phyloP scores from a whole-genome alignment of 2,888 invertebrate species.

The Seira sanloemensis region DNA sequence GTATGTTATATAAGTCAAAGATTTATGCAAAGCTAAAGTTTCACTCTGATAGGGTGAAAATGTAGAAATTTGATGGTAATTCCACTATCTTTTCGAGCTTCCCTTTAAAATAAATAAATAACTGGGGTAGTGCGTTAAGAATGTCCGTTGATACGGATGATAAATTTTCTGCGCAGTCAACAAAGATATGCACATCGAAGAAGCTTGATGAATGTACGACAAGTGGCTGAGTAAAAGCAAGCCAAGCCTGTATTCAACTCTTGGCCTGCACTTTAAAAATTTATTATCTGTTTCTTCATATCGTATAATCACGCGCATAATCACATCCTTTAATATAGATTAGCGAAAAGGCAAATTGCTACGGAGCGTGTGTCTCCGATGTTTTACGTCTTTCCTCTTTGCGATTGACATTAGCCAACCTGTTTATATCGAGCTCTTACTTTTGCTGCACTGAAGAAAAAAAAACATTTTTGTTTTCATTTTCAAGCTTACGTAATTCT shows the following conservation, averaged over 20 bases:
- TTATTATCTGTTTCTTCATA: background rate
- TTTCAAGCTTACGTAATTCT: no score
- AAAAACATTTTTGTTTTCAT: no score
- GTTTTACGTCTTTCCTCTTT: no score
- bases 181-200: no score
- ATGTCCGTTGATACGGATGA: background rate
- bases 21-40: background rate
- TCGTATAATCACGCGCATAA: background rate
- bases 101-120: background rate
- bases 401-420: no score
- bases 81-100: background rate
- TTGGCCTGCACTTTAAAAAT: background rate
- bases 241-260: background rate
- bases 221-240: no score
- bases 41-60: background rate
- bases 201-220: background rate
- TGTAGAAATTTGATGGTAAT: background rate
- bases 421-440: no score
- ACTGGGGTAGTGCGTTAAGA: background rate
- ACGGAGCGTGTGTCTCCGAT: background rate
- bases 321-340: background rate
- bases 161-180: background rate
- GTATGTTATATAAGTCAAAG: background rate
- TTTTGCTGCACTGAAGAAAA: no score
- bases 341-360: background rate